Evolutionary conservation across 2,888 invertebrate species (phyloP).

Genomic region (Unio pictorum): DNA sequence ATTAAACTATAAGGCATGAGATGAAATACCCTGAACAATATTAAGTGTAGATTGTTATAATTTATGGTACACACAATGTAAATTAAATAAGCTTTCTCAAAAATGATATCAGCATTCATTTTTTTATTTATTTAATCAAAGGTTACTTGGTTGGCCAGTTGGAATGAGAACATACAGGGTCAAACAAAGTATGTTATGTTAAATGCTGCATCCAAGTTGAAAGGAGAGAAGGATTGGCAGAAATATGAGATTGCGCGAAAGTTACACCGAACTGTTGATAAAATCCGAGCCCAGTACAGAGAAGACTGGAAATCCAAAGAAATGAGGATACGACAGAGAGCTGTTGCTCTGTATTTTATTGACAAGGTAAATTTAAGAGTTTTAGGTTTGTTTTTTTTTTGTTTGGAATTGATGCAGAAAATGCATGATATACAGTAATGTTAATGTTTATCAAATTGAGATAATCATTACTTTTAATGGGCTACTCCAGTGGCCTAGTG

Average conservation of each 20-base stretch:
- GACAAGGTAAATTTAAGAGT: slow-evolving; percentile 79
- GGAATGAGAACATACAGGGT: slow-evolving; percentile 95
- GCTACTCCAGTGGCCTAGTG: too few relatives aligned
- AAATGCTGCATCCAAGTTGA: slow-evolving; percentile 97
- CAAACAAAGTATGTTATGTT: slow-evolving; percentile 99
- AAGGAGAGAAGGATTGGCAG: slow-evolving; percentile 99
- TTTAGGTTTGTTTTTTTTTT: background rate
- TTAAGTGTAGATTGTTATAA: background rate
- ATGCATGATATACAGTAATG: background rate
- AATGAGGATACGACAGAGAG: slow-evolving; percentile 96
- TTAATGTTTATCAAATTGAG: too few relatives aligned
- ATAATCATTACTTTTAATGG: too few relatives aligned
- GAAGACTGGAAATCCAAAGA: slow-evolving; percentile 98
- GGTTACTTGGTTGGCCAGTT: slow-evolving; percentile 96
- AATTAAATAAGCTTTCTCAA: background rate
- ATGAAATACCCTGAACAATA: background rate
- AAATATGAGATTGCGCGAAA: slow-evolving; percentile 98
- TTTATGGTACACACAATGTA: background rate
- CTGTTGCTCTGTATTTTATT: slow-evolving; percentile 98
- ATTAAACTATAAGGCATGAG: too few relatives aligned
- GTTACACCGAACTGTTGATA: slow-evolving; percentile 91
- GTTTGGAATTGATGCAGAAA: background rate
- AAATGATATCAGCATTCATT: slow-evolving; percentile 1
- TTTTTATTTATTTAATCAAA: slow-evolving; percentile 26
- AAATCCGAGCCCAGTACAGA: slow-evolving; percentile 89